Conservation (phyloP, 2,888 invertebrate genomes). For the Nasonovia ribisnigri region DNA sequence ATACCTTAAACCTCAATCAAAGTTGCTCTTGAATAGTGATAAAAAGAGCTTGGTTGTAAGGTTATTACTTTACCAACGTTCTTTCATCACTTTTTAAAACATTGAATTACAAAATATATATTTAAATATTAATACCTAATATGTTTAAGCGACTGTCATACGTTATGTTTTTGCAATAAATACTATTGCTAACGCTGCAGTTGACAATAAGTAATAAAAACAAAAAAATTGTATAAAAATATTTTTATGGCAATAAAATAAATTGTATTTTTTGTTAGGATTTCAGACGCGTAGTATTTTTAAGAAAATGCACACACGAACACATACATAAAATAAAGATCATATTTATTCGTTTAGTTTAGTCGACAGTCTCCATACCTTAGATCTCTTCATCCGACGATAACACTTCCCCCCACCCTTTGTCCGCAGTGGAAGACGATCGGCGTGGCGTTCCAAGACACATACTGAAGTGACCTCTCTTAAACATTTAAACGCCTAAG, state of each 20-base stretch:
- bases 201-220: not conserved
- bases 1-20: not conserved
- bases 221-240: not conserved
- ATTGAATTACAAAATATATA: not conserved
- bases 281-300: not conserved
- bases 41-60: not conserved
- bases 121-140: not conserved
- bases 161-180: not conserved
- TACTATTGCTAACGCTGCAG: not conserved
- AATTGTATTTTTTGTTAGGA: not conserved
- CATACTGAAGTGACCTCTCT: not conserved
- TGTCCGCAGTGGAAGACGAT: not conserved
- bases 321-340: not conserved
- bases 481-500: constrained; percentile 8
- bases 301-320: not conserved
- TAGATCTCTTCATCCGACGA: constrained; percentile 4
- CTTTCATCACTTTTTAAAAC: not conserved
- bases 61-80: not conserved
- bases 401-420: not conserved
- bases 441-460: not conserved
- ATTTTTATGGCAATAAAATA: not conserved
- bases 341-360: constrained; percentile 21
- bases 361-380: not conserved
- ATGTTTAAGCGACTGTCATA: not conserved
- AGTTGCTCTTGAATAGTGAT: not conserved